Percentiles rank a stretch among this genome's conserved stretches.
Conservation (phyloP, 2,113 vertebrate genomes). For the cat (Felis catus) region DNA sequence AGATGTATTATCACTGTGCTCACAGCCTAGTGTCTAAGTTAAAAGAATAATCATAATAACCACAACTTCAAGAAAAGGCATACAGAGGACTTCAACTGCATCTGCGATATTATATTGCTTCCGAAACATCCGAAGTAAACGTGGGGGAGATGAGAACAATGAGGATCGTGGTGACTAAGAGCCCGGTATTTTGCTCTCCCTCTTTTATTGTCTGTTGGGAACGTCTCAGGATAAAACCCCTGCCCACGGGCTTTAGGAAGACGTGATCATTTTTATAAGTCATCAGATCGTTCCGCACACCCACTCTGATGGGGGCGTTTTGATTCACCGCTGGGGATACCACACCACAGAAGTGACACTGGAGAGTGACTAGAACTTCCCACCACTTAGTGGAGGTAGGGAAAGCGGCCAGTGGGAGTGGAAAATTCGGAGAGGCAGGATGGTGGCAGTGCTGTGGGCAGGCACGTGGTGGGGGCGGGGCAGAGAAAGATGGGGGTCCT, state of each 20-base stretch:
- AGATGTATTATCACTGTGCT: background rate
- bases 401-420: background rate
- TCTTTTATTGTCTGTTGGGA: slow-evolving; percentile 3
- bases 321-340: background rate
- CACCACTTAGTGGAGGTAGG: background rate
- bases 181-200: background rate
- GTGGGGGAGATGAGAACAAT: background rate
- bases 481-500: fast-evolving
- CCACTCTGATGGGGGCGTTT: background rate
- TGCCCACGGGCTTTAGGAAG: background rate
- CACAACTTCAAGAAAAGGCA: background rate
- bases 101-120: slow-evolving; percentile 5
- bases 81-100: background rate
- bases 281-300: background rate
- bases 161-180: background rate
- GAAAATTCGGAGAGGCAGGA: background rate
- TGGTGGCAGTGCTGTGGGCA: too few relatives aligned
- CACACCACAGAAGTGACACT: background rate
- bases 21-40: background rate
- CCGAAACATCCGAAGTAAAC: background rate
- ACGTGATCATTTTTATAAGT: background rate
- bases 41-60: background rate
- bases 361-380: background rate
- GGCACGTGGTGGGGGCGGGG: fast-evolving
- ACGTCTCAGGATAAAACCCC: background rate